Percentiles rank a stretch among this genome's conserved stretches.
These are phyloP conservation scores for Acanthaster planci DNA, from an alignment of 35 echinoderm and acorn worm species.

Conservation along the genomic window DNA sequence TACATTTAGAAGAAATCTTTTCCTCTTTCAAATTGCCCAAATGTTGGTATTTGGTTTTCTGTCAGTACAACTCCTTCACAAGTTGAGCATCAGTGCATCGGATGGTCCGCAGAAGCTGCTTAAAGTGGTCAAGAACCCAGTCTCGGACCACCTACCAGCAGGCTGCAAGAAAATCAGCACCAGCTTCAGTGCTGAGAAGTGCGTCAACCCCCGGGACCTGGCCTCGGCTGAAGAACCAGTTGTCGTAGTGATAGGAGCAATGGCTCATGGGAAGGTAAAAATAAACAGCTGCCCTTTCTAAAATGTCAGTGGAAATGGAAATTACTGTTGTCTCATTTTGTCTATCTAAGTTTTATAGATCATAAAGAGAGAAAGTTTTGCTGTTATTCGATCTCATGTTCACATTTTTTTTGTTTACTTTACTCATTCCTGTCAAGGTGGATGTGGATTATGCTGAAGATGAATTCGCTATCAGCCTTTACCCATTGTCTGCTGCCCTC, in stretches of 20 bases:
- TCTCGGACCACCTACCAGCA: slow-evolving; percentile 75
- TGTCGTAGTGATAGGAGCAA: slow-evolving; percentile 93
- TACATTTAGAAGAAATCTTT: no score
- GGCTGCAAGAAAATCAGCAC: slow-evolving; percentile 75
- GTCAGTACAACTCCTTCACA: slow-evolving; percentile 89
- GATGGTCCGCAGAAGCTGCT: slow-evolving; percentile 96
- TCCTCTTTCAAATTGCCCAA: no score
- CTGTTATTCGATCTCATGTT: no score
- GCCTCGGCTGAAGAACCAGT: slow-evolving; percentile 57
- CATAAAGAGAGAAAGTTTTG: no score
- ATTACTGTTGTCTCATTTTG: no score
- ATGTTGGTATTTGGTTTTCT: neutral
- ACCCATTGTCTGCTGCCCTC: slow-evolving; percentile 94
- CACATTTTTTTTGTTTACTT: no score
- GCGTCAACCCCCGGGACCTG: slow-evolving; percentile 83
- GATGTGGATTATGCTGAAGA: slow-evolving; percentile 87
- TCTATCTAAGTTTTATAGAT: no score
- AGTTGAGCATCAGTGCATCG: slow-evolving; percentile 94
- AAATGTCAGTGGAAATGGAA: no score
- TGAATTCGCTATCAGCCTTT: slow-evolving; percentile 86
- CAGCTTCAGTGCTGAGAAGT: slow-evolving; percentile 75
- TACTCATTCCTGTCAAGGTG: slow-evolving; percentile 40
- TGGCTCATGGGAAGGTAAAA: slow-evolving; percentile 98
- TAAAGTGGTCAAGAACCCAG: slow-evolving; percentile 95
- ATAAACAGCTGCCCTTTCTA: neutral